phyloP scores from a whole-genome alignment of 2,797 vertebrate genomes.

The Pyrrhura leucotis region DNA sequence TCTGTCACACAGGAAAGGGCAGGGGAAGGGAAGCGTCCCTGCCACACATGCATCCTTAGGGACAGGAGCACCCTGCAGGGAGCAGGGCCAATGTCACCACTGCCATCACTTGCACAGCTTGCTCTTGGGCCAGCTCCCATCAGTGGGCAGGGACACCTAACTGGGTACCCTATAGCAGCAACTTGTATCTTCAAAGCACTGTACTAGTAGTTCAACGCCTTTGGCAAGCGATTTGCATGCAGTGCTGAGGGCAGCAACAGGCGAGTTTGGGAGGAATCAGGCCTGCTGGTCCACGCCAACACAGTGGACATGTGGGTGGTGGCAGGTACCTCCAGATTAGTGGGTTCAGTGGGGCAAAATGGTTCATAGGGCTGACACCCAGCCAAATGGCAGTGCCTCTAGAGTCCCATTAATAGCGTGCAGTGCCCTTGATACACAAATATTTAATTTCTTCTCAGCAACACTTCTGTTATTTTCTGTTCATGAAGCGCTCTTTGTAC shows the following conservation, averaged over 20 bases:
- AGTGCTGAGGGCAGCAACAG: rapidly evolving
- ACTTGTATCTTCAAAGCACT: neutral
- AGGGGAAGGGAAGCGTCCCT: neutral
- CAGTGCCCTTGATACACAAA: neutral
- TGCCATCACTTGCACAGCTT: neutral
- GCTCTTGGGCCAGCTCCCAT: neutral
- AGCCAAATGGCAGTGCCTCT: neutral
- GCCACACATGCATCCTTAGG: rapidly evolving
- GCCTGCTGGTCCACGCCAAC: neutral
- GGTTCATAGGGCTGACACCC: neutral
- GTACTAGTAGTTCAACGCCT: neutral
- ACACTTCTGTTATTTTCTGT: neutral
- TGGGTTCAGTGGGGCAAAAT: neutral
- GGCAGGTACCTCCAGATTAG: neutral
- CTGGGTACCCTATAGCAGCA: rapidly evolving
- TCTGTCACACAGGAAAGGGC: neutral
- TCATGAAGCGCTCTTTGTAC: neutral
- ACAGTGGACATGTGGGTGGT: neutral
- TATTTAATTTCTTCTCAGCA: neutral
- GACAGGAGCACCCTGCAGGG: neutral
- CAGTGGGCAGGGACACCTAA: neutral
- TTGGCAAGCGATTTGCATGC: neutral
- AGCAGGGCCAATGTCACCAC: neutral
- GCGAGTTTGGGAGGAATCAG: neutral
- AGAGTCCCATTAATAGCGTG: rapidly evolving